These are phyloP conservation scores for Orthosia gothica DNA, from an alignment of 2,888 invertebrate species.

Conservation along the genomic window DNA sequence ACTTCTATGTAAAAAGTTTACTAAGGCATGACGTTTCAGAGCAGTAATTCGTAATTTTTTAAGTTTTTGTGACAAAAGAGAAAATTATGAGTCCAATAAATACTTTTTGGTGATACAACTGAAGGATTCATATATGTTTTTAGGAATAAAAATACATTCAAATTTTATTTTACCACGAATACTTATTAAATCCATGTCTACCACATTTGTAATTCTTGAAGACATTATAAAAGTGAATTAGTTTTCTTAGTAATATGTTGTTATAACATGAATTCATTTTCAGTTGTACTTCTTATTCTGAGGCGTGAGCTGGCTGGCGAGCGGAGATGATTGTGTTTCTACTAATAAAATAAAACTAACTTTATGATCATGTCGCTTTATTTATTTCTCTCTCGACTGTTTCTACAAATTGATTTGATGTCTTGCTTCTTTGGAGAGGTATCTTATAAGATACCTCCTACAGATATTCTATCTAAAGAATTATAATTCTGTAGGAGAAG, in stretches of 20 bases:
- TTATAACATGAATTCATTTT: conserved; percentile 70
- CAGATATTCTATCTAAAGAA: no score
- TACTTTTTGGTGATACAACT: no score
- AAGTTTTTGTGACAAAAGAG: no score
- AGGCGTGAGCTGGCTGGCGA: conserved; percentile 72
- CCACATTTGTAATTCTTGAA: background rate
- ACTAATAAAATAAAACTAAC: conserved; percentile 54
- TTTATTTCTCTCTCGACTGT: conserved; percentile 42
- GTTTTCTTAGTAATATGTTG: conserved; percentile 42
- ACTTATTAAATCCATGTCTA: conserved; percentile 24
- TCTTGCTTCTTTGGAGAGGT: background rate
- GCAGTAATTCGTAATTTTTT: no score
- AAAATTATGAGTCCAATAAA: no score
- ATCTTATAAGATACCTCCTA: no score
- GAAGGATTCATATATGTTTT: no score
- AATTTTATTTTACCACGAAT: no score
- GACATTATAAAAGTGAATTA: conserved; percentile 32
- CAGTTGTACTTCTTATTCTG: conserved; percentile 88
- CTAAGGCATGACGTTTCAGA: no score
- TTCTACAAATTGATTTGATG: background rate
- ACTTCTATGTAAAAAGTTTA: no score
- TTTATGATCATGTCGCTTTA: conserved; percentile 50
- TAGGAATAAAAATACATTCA: no score
- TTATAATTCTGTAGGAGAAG: no score
- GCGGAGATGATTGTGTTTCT: conserved; percentile 67